Percentiles rank a stretch among this genome's conserved stretches.
phyloP scores from a whole-genome alignment of 2,797 vertebrate genomes.

The Artibeus lituratus region DNA sequence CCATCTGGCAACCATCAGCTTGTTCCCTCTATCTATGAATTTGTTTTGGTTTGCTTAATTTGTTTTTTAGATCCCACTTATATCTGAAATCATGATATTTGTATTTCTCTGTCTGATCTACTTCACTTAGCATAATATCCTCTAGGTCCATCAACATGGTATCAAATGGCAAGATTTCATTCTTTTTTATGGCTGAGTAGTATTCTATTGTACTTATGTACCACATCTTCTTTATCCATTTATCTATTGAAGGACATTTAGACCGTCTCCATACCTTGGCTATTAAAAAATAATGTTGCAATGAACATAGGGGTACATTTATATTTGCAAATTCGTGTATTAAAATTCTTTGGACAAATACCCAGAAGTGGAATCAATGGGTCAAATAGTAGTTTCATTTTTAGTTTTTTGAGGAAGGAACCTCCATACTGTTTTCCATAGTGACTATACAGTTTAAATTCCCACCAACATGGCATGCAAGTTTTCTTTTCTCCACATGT shows the following conservation, averaged over 20 bases:
- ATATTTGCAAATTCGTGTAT: background rate
- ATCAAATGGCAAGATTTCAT: background rate
- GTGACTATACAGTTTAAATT: background rate
- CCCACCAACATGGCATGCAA: background rate
- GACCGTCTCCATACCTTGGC: background rate
- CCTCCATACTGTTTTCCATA: background rate
- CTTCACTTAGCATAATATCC: background rate
- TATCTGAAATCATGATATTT: background rate
- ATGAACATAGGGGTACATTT: background rate
- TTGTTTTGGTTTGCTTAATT: background rate
- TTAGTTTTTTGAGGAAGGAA: background rate
- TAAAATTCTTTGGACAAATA: background rate
- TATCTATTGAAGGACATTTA: background rate
- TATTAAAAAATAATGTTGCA: background rate
- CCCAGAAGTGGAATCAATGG: background rate
- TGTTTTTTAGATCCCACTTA: background rate
- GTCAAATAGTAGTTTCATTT: background rate
- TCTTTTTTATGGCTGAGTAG: background rate
- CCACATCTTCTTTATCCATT: background rate
- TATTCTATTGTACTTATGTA: background rate
- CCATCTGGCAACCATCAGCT: background rate
- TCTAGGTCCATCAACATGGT: background rate
- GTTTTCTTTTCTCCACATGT: background rate
- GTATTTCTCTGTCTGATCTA: background rate
- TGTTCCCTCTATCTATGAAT: background rate